Evolutionary conservation across 2,888 invertebrate species (phyloP), one percentile per base, ranked within the genome.

Genomic region (Morinoia aosen): DNA sequence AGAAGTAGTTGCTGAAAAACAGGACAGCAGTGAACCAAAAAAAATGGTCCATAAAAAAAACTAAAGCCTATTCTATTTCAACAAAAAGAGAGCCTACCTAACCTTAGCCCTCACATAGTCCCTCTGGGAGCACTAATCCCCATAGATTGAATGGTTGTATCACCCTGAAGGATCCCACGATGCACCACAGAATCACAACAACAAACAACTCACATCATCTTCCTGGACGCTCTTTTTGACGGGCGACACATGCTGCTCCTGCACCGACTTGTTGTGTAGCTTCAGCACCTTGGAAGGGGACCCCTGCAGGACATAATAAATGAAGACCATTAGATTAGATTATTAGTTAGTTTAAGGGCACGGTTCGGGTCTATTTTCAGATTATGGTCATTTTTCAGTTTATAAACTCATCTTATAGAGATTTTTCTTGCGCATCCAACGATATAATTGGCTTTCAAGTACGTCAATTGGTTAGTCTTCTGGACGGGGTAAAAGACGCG

Each of bases 241-340:
- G 88, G 88, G 88, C 11, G 88, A 88, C n/a, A 39, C 10, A 0
- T 11, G 88, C 33, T n/a, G 33, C n/a, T 88, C 91, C 56, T 91
- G 25, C 19, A 12, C 56, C 7, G 91, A 11, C 12, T 39, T 39
- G 91, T 91, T 91, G 56, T 91, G 91, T 1, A 25, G 48, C 91
- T 91, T 91, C 48, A 91, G 91, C 48, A 91, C 91, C 56, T 91
- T 91, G 19, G 40, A 39, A 11, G 91, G 91, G 10, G 91, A 91
- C 16, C 91, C 91, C 91, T 91, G 91, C 64, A 64, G 2, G 5
- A 48, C 5, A 48, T 5, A 48, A 4, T 5, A 2, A 48, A 48
- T n/a, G n/a, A n/a, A n/a, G n/a, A n/a, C n/a, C n/a, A n/a, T n/a
- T n/a, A n/a, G n/a, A n/a, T n/a, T n/a, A n/a, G n/a, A n/a, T n/a